Evolutionary conservation across 2,797 vertebrate species (phyloP).

Genomic region (Ara ararauna): DNA sequence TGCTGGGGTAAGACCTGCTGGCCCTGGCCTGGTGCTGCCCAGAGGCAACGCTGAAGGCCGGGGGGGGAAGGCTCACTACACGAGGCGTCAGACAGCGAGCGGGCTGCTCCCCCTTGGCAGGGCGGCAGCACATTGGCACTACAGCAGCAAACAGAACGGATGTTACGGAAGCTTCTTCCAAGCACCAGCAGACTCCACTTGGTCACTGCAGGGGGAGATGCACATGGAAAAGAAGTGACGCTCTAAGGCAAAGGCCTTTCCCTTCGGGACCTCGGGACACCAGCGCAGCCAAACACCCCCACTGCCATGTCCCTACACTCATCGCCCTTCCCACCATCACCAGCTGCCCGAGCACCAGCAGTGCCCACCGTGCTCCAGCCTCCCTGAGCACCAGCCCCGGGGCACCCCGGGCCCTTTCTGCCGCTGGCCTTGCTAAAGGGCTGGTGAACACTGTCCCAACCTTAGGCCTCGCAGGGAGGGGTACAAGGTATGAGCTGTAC

Average conservation of each 20-base stretch:
- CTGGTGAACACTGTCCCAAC: not conserved
- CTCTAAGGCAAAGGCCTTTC: conserved; percentile 61
- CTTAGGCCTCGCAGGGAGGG: conserved; percentile 60
- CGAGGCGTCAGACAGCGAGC: conserved; percentile 6
- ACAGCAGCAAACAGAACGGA: conserved; percentile 63
- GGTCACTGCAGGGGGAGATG: conserved; percentile 57
- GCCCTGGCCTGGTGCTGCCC: not conserved
- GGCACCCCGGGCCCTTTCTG: not conserved
- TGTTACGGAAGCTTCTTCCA: conserved; percentile 71
- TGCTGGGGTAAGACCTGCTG: conserved; percentile 13
- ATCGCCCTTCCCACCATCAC: not conserved
- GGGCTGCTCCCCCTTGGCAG: conserved; percentile 34
- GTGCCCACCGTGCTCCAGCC: not conserved
- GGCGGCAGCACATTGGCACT: conserved; percentile 57
- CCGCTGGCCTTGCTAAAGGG: not conserved
- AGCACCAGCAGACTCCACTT: conserved; percentile 60
- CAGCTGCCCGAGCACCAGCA: not conserved
- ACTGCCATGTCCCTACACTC: not conserved
- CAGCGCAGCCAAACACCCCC: not conserved
- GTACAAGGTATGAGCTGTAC: conserved; percentile 64
- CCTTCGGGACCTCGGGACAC: not conserved
- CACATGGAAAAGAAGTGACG: conserved; percentile 38
- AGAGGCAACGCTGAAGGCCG: conserved; percentile 16
- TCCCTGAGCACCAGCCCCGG: not conserved
- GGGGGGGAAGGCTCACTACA: conserved; percentile 41